Evolutionary conservation across 1,140 invertebrate species (phyloP).

Genomic region (Sycophila sp.): DNA sequence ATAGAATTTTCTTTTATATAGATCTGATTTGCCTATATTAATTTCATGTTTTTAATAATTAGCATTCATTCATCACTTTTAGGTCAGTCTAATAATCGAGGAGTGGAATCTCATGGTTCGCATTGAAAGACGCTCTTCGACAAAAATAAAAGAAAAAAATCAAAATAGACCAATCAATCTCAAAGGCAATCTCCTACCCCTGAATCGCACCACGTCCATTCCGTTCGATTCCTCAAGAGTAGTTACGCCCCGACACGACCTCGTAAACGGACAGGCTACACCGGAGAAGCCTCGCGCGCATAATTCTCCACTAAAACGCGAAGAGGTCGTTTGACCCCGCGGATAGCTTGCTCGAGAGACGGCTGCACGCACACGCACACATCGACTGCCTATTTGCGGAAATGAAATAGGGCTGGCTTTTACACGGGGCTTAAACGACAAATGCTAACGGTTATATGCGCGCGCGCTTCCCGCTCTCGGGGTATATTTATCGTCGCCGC

Average conservation of each 20-base stretch:
- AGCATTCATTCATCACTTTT: no score
- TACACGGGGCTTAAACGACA: conserved; percentile 25
- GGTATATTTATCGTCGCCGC: no score
- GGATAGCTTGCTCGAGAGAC: conserved; percentile 32
- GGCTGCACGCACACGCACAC: conserved; percentile 1
- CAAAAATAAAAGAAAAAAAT: background rate
- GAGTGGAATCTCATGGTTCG: no score
- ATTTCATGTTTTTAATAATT: no score
- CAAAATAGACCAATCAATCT: conserved; percentile 10
- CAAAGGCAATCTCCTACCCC: no score
- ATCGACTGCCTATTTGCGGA: conserved; percentile 42
- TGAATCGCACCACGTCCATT: background rate
- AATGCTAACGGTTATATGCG: conserved; percentile 25
- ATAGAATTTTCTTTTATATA: no score
- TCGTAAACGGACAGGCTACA: conserved; percentile 59
- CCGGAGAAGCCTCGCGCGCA: conserved; percentile 49
- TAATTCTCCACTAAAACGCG: conserved; percentile 62
- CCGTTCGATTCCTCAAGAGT: conserved; percentile 11
- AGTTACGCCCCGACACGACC: conserved; percentile 40
- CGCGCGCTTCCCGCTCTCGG: no score
- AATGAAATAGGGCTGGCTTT: conserved; percentile 49
- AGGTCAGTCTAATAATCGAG: no score
- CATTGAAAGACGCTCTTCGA: no score
- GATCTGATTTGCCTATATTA: no score
- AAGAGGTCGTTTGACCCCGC: conserved; percentile 56